Base-by-base conservation (phyloP, 2,888 invertebrate species). In the Agrochola lota region DNA sequence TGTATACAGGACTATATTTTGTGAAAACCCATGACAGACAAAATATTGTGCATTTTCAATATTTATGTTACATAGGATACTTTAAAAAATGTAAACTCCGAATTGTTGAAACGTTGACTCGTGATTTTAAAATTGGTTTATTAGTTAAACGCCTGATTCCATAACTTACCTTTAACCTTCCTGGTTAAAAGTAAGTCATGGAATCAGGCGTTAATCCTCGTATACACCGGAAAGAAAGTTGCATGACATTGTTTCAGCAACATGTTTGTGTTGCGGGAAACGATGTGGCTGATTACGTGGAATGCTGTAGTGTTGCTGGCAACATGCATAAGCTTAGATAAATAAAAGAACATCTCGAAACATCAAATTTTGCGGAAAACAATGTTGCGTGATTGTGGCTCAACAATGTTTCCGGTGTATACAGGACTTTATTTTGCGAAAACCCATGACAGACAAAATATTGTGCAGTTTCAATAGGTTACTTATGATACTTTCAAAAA, bases 171-270 rank as follows among this genome's bases (percentile, higher is more conserved):
- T n/a, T n/a, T n/a, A n/a, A n/a, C n/a, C n/a, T n/a, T n/a, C n/a
- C n/a, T n/a, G 2, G 26, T 35, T 26, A 62, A 20, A 72, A 52
- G 78, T 78, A 81, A 78, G 78, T 63, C 23, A 17, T 46, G 3
- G 23, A 55, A 35, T 49, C 20, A 35, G 49, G 12, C 4, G n/a
- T 30, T 60, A 46, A 43, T 43, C 9, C 11, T 2, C 1, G 1
- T 68, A 49, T 59, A 49, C 49, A 76, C 17, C 23, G 12, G 35
- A 49, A 23, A 57, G 26, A 78, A 67, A 49, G 23, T 17, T 46
- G 23, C 35, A 26, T 26, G 30, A 57, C 23, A 35, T 68, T 55
- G 23, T n/a, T 55, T n/a, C n/a, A 23, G 30, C 30, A 55, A 55
- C 23, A 12, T 12, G 9, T 68, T 52, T 68, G 23, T 15, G 23